A percentile compares a stretch with the other conserved stretches of the same genome.
These are phyloP conservation scores for Microtus ochrogaster DNA, from an alignment of 2,113 vertebrate species.

Conservation along the genomic window DNA sequence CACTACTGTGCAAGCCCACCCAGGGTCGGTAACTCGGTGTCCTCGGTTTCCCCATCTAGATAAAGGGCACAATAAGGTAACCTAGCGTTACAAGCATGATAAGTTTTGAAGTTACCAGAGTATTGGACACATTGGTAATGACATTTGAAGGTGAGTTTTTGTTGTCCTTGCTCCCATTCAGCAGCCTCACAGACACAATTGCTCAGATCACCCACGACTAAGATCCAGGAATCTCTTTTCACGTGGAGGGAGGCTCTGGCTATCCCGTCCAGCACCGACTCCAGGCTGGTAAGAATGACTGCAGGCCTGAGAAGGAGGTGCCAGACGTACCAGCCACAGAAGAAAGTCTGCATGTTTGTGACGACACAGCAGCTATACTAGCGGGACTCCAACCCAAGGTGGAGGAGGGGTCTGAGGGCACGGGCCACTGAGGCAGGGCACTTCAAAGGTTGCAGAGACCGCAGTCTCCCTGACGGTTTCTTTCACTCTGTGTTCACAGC, in stretches of 20 bases:
- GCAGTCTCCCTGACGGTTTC: not conserved
- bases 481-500: not conserved
- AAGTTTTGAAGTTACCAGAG: not conserved
- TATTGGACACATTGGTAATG: too few relatives aligned
- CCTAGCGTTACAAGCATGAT: not conserved
- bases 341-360: not conserved
- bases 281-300: not conserved
- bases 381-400: not conserved
- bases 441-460: not conserved
- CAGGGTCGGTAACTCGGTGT: not conserved
- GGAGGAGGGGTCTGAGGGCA: not conserved
- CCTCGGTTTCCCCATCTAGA: not conserved
- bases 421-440: fast-evolving
- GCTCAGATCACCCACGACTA: not conserved
- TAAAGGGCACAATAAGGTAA: not conserved
- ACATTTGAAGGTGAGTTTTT: not conserved
- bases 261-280: not conserved
- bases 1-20: not conserved
- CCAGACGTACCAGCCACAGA: not conserved
- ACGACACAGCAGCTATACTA: not conserved
- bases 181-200: not conserved
- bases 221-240: not conserved
- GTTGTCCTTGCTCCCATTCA: not conserved
- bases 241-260: not conserved
- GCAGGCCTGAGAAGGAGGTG: not conserved